Percentiles rank a stretch among this genome's conserved stretches.
These are phyloP conservation scores for Chaetodon trifasciatus DNA, from an alignment of 2,797 vertebrate species.

Conservation along the genomic window DNA sequence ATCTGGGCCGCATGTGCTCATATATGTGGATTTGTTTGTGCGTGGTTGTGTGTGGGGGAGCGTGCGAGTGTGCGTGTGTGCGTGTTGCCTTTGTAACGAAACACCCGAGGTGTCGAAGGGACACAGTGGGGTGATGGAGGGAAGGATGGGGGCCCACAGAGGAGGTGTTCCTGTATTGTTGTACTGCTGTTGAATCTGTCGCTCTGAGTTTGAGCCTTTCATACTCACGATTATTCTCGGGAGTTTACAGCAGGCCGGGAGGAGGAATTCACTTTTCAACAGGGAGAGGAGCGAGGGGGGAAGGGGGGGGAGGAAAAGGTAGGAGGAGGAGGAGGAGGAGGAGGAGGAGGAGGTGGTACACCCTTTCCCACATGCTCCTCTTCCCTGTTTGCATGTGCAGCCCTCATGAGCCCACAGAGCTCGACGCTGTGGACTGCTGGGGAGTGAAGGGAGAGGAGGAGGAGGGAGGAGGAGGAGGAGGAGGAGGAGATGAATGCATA, in stretches of 20 bases:
- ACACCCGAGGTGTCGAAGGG: slow-evolving; percentile 77
- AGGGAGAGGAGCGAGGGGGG: slow-evolving; percentile 31
- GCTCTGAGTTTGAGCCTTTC: slow-evolving; percentile 72
- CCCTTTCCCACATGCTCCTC: slow-evolving; percentile 58
- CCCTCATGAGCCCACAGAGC: slow-evolving; percentile 41
- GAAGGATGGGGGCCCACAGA: slow-evolving; percentile 63
- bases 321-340: slow-evolving; percentile 28
- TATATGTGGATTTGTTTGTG: slow-evolving; percentile 51
- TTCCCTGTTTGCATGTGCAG: slow-evolving; percentile 51
- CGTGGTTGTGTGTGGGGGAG: slow-evolving; percentile 8
- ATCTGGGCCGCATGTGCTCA: slow-evolving; percentile 69
- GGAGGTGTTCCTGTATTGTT: slow-evolving; percentile 80
- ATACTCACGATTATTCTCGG: slow-evolving; percentile 60
- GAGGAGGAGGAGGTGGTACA: slow-evolving; percentile 36
- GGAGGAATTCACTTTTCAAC: slow-evolving; percentile 63
- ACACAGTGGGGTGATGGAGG: slow-evolving; percentile 68
- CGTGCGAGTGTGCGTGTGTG: neutral
- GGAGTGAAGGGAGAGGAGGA: slow-evolving; percentile 35
- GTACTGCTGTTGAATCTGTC: slow-evolving; percentile 79
- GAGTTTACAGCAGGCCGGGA: slow-evolving; percentile 63
- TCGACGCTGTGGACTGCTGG: slow-evolving; percentile 25
- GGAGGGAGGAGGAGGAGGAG: slow-evolving; percentile 35
- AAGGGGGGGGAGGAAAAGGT: slow-evolving; percentile 22
- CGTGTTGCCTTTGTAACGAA: slow-evolving; percentile 75
- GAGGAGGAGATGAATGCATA: slow-evolving; percentile 55